Evolutionary conservation across 2,888 invertebrate genomes (phyloP).

Genomic region (Carcina quercana): DNA sequence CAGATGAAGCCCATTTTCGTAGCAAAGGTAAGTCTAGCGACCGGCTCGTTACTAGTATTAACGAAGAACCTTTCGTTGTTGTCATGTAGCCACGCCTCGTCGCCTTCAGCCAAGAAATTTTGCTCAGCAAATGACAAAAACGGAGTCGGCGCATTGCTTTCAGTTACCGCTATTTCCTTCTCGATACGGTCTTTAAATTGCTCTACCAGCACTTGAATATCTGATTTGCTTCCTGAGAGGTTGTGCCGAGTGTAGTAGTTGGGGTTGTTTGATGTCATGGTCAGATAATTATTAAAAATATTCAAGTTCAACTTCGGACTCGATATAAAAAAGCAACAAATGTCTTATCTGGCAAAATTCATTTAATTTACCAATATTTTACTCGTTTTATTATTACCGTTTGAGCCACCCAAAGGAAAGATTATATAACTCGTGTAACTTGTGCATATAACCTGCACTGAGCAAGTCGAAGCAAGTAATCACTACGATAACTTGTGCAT

Average conservation of each 20-base stretch:
- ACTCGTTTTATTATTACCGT: no score
- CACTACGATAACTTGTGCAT: no score
- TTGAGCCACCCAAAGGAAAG: no score
- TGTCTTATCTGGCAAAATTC: no score
- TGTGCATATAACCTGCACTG: no score
- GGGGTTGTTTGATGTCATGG: constrained; percentile 3
- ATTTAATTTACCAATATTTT: no score
- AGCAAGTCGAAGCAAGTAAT: no score
- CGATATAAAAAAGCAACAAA: no score
- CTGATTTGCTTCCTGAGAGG: constrained; percentile 34
- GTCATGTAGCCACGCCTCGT: constrained; percentile 39
- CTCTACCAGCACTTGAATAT: constrained; percentile 40
- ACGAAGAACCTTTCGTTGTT: constrained; percentile 43
- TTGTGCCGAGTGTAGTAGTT: constrained; percentile 37
- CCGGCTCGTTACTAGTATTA: constrained; percentile 37
- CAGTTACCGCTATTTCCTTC: constrained; percentile 27
- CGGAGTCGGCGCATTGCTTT: constrained; percentile 20
- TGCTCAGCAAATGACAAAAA: constrained; percentile 43
- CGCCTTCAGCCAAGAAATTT: constrained; percentile 24
- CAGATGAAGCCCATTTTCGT: constrained; percentile 43
- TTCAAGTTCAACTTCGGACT: no score
- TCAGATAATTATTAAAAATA: no score
- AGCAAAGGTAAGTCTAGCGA: constrained; percentile 33
- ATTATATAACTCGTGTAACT: no score
- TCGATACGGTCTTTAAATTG: constrained; percentile 42